Evolutionary conservation across 2,113 vertebrate species (phyloP), one percentile per base, ranked within the genome.

Genomic region (Ochotona princeps): DNA sequence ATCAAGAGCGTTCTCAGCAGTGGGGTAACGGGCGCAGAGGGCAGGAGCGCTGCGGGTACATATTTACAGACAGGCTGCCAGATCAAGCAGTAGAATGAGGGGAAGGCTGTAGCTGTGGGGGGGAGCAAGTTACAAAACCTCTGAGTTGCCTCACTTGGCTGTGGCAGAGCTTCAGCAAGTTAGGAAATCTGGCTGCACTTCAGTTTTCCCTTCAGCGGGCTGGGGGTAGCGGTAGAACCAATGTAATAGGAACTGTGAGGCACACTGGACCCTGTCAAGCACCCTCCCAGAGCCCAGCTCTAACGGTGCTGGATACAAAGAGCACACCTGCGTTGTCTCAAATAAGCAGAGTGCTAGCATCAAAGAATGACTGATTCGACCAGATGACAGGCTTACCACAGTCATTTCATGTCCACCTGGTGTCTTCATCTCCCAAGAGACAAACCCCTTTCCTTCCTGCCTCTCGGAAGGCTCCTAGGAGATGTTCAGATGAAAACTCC

Each of bases 281-380:
- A 2, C 54, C 69, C 30, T 63, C 21, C 69, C 28, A 14, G 13
- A n/a, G 35, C 26, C 69, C 51, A 57, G 73, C n/a, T 70, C 28
- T 92, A 72, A 90, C 57, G 12, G 23, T 51, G n/a, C 74, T 90
- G 75, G 9, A 65, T 90, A 67, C 66, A 91, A 47, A 51, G 67
- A 72, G 11, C 47, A 61, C 25, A 30, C 63, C 80, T 74, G 60
- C 12, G 1, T 54, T 23, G 28, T 75, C 65, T 74, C 90, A 65
- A 57, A 66, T n/a, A 79, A 89, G 25, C 51, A 44, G 63, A 44
- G 90, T 74, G 32, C 78, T 38, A 13, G 32, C 49, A 87, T 79
- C 73, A 79, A 79, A 93, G 35, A 67, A n/a, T 13, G n/a, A 4
- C 51, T 38, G 18, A 1, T 83, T 69, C 88, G 44, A 10, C 38